These are phyloP conservation scores for Amblyraja radiata DNA, from an alignment of 2,797 vertebrate genomes.

Conservation along the genomic window DNA sequence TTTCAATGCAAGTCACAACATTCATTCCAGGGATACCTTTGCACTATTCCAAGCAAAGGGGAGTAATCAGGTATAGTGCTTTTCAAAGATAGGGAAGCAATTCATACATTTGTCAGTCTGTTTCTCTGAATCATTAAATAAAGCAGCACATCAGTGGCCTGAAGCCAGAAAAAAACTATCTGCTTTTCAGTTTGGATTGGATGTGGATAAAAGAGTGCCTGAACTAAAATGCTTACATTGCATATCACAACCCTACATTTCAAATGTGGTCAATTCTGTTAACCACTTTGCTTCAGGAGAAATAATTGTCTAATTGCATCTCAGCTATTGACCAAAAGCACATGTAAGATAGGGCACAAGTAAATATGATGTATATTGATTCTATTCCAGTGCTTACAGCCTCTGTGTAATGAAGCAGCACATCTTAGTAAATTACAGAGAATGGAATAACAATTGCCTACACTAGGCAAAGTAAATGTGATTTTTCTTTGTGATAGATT, in stretches of 20 bases:
- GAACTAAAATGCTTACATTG: neutral
- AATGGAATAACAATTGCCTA: neutral
- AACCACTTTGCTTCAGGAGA: neutral
- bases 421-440: neutral
- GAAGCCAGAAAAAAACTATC: neutral
- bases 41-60: neutral
- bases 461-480: neutral
- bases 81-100: neutral
- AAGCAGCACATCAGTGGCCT: no score
- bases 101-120: neutral
- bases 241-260: neutral
- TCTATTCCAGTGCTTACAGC: neutral
- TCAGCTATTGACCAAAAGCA: neutral
- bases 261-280: neutral
- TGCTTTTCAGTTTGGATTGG: neutral
- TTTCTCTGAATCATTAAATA: neutral
- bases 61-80: neutral
- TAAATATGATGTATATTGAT: neutral
- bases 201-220: neutral
- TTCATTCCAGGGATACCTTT: neutral
- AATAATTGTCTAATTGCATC: neutral
- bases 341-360: neutral
- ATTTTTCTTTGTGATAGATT: neutral
- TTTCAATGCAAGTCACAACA: neutral
- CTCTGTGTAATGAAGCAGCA: neutral